phyloP scores from a whole-genome alignment of 2,797 vertebrate genomes.

The Myotis myotis region DNA sequence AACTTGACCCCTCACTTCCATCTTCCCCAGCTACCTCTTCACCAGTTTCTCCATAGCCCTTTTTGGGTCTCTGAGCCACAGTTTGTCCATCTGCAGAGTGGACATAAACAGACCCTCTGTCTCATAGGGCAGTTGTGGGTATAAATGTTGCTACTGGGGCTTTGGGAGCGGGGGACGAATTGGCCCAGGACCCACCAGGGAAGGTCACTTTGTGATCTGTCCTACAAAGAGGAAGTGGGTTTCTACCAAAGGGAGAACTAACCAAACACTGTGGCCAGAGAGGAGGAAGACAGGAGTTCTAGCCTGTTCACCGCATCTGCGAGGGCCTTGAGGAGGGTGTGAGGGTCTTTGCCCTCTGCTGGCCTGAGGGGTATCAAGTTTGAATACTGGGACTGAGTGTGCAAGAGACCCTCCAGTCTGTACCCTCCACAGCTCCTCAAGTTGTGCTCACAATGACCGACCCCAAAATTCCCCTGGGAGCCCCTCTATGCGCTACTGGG shows the following conservation, averaged over 20 bases:
- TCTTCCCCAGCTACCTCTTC: background rate
- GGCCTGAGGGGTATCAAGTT: background rate
- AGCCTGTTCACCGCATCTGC: background rate
- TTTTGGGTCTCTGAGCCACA: background rate
- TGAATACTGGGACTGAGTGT: background rate
- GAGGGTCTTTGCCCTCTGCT: background rate
- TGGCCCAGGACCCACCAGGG: background rate
- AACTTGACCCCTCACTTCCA: background rate
- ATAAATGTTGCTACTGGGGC: background rate
- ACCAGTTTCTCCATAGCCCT: background rate
- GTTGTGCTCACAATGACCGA: background rate
- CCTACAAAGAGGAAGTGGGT: constrained; percentile 44
- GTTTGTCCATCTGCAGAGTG: background rate
- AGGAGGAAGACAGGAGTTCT: background rate
- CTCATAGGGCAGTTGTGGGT: background rate
- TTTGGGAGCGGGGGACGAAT: background rate
- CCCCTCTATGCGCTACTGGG: too few relatives aligned
- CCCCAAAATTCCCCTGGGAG: background rate
- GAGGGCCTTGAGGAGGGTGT: background rate
- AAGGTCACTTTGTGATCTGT: background rate
- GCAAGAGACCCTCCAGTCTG: background rate
- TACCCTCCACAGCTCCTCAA: background rate
- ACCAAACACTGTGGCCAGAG: background rate
- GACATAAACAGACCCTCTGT: background rate
- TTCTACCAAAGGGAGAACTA: background rate